Base-by-base conservation (phyloP, 2,888 invertebrate species). In the Lydus trimaculatus region DNA sequence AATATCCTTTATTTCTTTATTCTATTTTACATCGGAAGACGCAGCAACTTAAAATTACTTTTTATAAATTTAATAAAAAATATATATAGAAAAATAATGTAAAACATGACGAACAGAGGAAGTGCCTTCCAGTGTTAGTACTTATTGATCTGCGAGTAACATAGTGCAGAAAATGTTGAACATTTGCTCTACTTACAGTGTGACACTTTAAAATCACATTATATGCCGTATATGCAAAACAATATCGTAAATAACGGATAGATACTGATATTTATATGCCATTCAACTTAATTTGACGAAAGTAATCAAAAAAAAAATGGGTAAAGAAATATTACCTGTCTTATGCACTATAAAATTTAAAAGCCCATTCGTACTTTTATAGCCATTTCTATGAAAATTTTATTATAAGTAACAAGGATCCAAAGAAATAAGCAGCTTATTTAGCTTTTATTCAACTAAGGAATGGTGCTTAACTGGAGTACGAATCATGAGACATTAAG, bases 1-100 rank as follows among this genome's bases (percentile, higher is more conserved):
- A n/a, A 11, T n/a, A n/a, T n/a, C n/a, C n/a, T 28, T 36, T 39
- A 2, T 15, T 39, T 39, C n/a, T 39, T 6, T 39, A 11, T 8
- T n/a, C 4, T 39, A 39, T 39, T 9, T 60, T 73, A 33, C 58
- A n/a, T n/a, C n/a, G n/a, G 3, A 48, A 66, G 15, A 23, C 20
- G 28, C 20, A 59, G 31, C 36, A 65, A 23, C 23, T 43, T 36
- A 31, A 15, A 25, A 31, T 28, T 28, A 6, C n/a, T 15, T 58
- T 62, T 59, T 23, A 56, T 33, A 63, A 28, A 63, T 39, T 28
- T 4, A 28, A 28, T 28, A 63, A 36, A 52, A 63, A 56, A 56
- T 33, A 56, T 63, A 58, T 56, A 56, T 64, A 58, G 31, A 28
- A 20, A 63, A 58, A 52, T 7, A 5, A 48, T 36, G 63, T 20